These are phyloP conservation scores for Periplaneta americana DNA, from an alignment of 1,140 invertebrate species.

Conservation along the genomic window DNA sequence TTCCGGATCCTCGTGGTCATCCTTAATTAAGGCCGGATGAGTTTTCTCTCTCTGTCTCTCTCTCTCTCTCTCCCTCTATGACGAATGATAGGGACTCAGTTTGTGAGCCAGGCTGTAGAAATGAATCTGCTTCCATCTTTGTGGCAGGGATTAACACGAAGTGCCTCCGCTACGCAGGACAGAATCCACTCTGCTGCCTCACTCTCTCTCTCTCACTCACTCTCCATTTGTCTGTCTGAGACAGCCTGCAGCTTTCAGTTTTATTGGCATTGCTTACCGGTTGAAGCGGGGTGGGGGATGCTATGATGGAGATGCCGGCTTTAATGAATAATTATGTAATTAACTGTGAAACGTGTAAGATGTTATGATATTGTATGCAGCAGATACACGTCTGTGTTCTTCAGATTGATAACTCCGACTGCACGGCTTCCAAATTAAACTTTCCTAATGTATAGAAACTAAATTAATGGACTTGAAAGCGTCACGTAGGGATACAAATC, in stretches of 20 bases:
- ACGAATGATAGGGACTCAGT: too few species aligned
- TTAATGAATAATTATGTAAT: neutral
- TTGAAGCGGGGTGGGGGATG: too few species aligned
- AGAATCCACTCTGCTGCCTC: neutral
- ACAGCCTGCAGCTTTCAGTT: neutral
- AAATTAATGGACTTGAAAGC: neutral
- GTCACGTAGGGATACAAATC: neutral
- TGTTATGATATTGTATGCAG: neutral
- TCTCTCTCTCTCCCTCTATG: too few species aligned
- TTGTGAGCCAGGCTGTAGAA: neutral
- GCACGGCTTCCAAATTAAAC: neutral
- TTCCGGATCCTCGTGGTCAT: too few species aligned
- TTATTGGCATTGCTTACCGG: neutral
- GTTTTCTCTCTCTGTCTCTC: too few species aligned
- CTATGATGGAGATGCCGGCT: neutral
- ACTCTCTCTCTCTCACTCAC: too few species aligned
- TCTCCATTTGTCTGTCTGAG: neutral
- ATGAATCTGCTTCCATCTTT: neutral
- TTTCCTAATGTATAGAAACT: neutral
- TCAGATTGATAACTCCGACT: neutral
- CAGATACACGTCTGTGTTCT: neutral
- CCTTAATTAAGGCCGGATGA: too few species aligned
- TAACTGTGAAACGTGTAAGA: neutral
- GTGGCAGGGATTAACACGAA: neutral
- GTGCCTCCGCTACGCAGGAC: neutral